Percentiles rank a stretch among this genome's conserved stretches.
Conservation (phyloP, 2,797 vertebrate species). For the Lithobates pipiens region DNA sequence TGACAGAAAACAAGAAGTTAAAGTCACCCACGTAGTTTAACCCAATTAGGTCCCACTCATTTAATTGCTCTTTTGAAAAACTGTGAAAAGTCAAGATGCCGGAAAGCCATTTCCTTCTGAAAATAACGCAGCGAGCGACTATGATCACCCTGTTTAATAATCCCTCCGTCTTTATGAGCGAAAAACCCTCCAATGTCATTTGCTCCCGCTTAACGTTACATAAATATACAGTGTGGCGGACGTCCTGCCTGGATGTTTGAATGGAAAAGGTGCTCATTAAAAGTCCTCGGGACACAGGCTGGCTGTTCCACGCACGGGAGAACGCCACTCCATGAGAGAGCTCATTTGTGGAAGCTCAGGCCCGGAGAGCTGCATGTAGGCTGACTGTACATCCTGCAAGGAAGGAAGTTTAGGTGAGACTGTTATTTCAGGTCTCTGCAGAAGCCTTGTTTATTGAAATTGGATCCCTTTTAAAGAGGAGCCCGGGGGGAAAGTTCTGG, state of each 20-base stretch:
- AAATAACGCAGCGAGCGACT: neutral
- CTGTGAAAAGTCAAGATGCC: neutral
- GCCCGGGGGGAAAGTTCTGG: conserved; percentile 47
- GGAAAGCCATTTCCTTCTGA: neutral
- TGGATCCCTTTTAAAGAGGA: conserved; percentile 61
- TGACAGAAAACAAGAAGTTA: neutral
- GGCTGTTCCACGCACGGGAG: neutral
- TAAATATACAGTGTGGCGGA: conserved; percentile 2
- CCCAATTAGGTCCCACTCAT: neutral
- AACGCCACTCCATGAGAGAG: neutral
- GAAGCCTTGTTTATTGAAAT: conserved; percentile 71
- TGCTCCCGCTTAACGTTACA: neutral
- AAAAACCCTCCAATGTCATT: neutral
- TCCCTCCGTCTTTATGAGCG: neutral
- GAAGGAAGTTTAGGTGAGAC: conserved; percentile 67
- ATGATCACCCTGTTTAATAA: neutral
- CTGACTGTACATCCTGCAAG: conserved; percentile 54
- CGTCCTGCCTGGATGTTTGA: neutral
- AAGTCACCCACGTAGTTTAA: neutral
- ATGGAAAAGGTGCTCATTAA: neutral
- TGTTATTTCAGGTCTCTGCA: conserved; percentile 64
- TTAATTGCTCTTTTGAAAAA: neutral
- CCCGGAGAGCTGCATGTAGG: neutral
- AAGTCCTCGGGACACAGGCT: neutral
- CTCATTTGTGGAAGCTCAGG: neutral